Evolutionary conservation across 2,888 invertebrate species (phyloP), one percentile per base, ranked within the genome.

Genomic region (Anorthoa munda): DNA sequence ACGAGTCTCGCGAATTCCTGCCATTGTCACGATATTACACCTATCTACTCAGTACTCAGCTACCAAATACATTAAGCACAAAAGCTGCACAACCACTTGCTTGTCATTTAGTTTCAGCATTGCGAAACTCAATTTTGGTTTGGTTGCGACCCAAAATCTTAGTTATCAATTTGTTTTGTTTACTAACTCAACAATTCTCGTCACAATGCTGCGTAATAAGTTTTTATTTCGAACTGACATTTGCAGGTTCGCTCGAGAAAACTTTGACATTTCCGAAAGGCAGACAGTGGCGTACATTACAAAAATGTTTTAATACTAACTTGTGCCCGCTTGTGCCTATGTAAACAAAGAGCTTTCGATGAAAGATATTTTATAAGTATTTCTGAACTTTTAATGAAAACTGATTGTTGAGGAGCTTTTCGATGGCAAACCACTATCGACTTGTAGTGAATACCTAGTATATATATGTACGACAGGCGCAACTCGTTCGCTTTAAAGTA

Each of bases 1-100:
- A 91, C 92, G 91, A 90, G 91, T 92, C 90, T 87, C 89, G 91
- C 83, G 66, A 87, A 86, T 86, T 87, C 87, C 89, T 88, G 89
- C 92, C 90, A 93, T 94, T 94, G 94, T 94, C 94, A 94, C 94
- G 94, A 93, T 89, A 86, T 87, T 84, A 86, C 89, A 86, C 89
- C 86, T 85, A 89, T 85, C 88, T 84, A 87, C 86, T 88, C 79
- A 74, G 80, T 82, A 87, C 86, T 87, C 78, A 71, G 81, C 81
- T 79, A 84, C 87, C 82, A 77, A 83, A 86, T 83, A 82, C 85
- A 86, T 84, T 84, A 78, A 85, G 77, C 80, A 86, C 84, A 86
- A 88, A 87, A 86, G 86, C 89, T 78, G 81, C 85, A 84, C 66
- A 80, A 77, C 88, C 87, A 88, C 88, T 89, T 89, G 89, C 83